Evolutionary conservation across 2,113 vertebrate genomes (phyloP), one percentile per base, ranked within the genome.

Genomic region (Geococcyx californianus): DNA sequence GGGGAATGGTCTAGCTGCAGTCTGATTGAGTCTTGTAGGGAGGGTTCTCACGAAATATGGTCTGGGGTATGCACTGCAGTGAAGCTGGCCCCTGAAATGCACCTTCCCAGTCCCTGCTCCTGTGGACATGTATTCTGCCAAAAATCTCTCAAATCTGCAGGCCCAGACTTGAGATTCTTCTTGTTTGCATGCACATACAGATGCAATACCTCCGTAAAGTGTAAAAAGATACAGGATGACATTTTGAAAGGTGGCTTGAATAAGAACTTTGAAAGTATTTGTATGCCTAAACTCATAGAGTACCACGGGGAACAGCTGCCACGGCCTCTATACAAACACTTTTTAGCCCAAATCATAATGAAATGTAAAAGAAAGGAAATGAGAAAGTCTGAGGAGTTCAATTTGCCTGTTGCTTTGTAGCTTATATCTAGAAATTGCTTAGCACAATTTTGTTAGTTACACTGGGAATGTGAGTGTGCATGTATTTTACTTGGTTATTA

Each of bases 101-200:
- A 36, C 31, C 34, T 21, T n/a, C 34, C 54, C 49, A 29, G 23
- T 3, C 3, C 55, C 62, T 15, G 16, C 23, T 36, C 45, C 31
- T 1, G 0, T 0, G 0, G 6, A 5, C 0, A 13, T 5, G 4
- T 24, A 4, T 21, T 54, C 58, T 66, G 14, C 7, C 69, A 25
- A 33, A 58, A 36, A 2, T 16, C 40, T 56, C 49, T 15, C 56
- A 5, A 0, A 45, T 4, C 58, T 3, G 11, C 36, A 33, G 51
- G 18, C 16, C 55, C 20, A 17, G 45, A 7, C 3, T 10, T 1
- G 44, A 59, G 44, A 47, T 52, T 38, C 60, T 6, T 28, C 45
- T 25, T 24, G 34, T 55, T 34, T 34, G 16, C 21, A 8, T 12
- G 47, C 42, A 24, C 17, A 49, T 13, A 1, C 2, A 12, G 34